These are phyloP conservation scores for Lithodes maja DNA, from an alignment of 2,888 invertebrate genomes.

Conservation along the genomic window DNA sequence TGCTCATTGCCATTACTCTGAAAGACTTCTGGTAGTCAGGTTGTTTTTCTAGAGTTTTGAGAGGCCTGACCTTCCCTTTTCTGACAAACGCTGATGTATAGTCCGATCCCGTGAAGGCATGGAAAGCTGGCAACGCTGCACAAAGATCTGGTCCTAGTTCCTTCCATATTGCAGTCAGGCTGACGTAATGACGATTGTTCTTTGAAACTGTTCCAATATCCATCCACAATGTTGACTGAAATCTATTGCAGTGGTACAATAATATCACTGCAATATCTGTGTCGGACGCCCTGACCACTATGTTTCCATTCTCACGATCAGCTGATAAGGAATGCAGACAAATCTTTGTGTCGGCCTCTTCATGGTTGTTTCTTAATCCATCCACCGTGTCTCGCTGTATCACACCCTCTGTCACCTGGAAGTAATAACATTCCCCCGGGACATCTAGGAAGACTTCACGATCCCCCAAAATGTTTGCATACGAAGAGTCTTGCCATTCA, in stretches of 20 bases:
- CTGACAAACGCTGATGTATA: too few relatives aligned
- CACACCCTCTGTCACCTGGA: not conserved
- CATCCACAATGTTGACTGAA: not conserved
- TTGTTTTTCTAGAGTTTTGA: not conserved
- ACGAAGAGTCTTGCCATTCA: too few relatives aligned
- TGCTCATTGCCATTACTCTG: not conserved
- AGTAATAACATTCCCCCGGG: not conserved
- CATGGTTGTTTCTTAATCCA: not conserved
- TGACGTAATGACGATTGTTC: not conserved
- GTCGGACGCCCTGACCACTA: not conserved
- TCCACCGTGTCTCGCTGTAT: not conserved
- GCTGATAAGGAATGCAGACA: not conserved
- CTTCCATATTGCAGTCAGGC: not conserved
- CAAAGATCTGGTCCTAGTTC: not conserved
- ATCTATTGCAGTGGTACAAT: not conserved
- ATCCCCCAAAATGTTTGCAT: too few relatives aligned
- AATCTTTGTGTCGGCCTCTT: not conserved
- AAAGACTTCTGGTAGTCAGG: not conserved
- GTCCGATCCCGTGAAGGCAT: too few relatives aligned
- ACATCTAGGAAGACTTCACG: too few relatives aligned
- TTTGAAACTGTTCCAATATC: not conserved
- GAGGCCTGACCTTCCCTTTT: not conserved
- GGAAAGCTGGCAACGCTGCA: not conserved
- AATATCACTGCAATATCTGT: not conserved
- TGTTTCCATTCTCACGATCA: not conserved